These are phyloP conservation scores for Trematocara variabile DNA, from an alignment of 2,113 vertebrate genomes.

Conservation along the genomic window DNA sequence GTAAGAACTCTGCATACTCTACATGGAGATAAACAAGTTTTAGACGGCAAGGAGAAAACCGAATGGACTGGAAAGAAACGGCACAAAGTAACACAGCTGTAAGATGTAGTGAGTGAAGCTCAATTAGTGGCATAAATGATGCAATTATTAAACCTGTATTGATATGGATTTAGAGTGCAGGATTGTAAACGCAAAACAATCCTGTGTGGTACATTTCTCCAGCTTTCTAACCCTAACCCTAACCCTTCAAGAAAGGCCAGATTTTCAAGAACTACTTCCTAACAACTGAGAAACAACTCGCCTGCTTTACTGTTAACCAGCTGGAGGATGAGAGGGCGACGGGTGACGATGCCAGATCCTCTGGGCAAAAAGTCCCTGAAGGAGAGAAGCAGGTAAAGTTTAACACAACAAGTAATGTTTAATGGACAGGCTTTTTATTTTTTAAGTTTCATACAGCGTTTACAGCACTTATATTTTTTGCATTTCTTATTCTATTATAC, in stretches of 20 bases:
- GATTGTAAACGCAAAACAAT: fast-evolving
- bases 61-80: background rate
- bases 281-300: conserved; percentile 5
- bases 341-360: conserved; percentile 91
- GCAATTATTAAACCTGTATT: background rate
- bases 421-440: background rate
- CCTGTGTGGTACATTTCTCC: background rate
- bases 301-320: conserved; percentile 92
- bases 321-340: conserved; percentile 91
- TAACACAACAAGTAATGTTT: background rate
- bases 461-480: background rate
- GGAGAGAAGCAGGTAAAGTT: background rate
- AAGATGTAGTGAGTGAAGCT: background rate
- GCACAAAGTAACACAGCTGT: background rate
- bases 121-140: background rate
- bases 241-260: fast-evolving
- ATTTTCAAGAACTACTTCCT: background rate
- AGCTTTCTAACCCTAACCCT: too few species aligned
- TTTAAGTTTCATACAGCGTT: fast-evolving
- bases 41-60: background rate
- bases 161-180: background rate
- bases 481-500: background rate
- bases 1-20: conserved; percentile 96
- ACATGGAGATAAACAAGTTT: background rate
- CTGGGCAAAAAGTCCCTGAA: conserved; percentile 91